phyloP scores from a whole-genome alignment of 2,888 invertebrate genomes.

The Antheraea yamamai region DNA sequence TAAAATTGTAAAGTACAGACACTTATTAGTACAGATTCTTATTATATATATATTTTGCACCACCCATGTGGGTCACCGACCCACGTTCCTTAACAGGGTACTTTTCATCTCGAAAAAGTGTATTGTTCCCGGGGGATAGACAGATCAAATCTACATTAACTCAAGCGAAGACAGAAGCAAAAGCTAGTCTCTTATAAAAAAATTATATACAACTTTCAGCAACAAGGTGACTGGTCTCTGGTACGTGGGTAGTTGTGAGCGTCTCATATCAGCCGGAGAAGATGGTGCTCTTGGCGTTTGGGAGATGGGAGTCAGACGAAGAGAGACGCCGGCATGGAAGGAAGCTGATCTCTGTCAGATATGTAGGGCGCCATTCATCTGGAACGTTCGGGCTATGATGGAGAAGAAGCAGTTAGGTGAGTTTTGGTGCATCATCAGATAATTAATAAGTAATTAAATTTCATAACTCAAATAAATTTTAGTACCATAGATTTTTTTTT shows the following conservation, averaged over 20 bases:
- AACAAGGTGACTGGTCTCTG: slow-evolving; percentile 95
- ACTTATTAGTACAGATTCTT: too few species aligned
- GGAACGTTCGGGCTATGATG: slow-evolving; percentile 99
- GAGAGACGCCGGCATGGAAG: slow-evolving; percentile 97
- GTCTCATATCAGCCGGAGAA: slow-evolving; percentile 94
- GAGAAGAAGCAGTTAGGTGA: slow-evolving; percentile 93
- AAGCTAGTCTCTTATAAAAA: neutral
- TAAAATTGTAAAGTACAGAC: too few species aligned
- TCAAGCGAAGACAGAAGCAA: too few species aligned
- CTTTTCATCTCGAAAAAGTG: too few species aligned
- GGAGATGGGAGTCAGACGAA: slow-evolving; percentile 94
- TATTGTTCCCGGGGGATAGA: neutral
- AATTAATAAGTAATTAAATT: neutral
- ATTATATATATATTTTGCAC: too few species aligned
- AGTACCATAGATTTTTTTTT: too few species aligned
- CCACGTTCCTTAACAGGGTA: too few species aligned
- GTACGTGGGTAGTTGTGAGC: slow-evolving; percentile 90
- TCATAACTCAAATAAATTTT: too few species aligned
- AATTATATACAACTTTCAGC: slow-evolving; percentile 65
- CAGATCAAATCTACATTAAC: neutral
- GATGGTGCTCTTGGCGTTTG: slow-evolving; percentile 96
- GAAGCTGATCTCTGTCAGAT: slow-evolving; percentile 97
- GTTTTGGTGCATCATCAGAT: slow-evolving; percentile 11
- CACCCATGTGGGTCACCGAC: too few species aligned
- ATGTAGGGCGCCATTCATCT: slow-evolving; percentile 98